These are phyloP conservation scores for Zaprionus davidi DNA, from an alignment of 1,140 invertebrate species.

Conservation along the genomic window DNA sequence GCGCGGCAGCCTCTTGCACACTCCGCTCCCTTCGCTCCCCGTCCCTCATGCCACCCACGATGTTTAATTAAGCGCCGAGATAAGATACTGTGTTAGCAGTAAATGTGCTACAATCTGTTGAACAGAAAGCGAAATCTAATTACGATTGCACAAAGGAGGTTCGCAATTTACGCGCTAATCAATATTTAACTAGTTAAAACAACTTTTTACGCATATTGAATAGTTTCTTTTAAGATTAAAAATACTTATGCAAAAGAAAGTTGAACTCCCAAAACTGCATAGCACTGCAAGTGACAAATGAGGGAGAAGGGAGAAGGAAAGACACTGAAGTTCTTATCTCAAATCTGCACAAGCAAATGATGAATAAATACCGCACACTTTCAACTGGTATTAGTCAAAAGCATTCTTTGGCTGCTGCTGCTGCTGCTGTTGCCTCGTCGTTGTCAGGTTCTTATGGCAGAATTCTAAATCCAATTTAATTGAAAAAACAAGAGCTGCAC, in stretches of 20 bases:
- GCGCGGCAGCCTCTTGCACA: constrained; percentile 19
- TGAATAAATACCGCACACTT: constrained; percentile 22
- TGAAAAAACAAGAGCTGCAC: constrained; percentile 56
- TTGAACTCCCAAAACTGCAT: neutral
- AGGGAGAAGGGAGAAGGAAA: too few species aligned
- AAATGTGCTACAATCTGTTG: constrained; percentile 66
- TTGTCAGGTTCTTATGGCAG: neutral
- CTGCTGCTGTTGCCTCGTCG: neutral
- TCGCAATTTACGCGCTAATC: constrained; percentile 37
- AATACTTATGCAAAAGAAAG: neutral
- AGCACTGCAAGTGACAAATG: neutral
- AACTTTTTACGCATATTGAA: constrained; percentile 19
- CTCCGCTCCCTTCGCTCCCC: neutral
- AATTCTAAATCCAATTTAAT: constrained; percentile 59
- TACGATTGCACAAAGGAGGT: constrained; percentile 47
- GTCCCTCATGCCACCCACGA: constrained; percentile 3
- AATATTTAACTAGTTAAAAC: constrained; percentile 42
- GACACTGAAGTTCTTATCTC: neutral
- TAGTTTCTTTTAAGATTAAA: neutral
- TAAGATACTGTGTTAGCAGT: constrained; percentile 65
- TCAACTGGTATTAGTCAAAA: neutral
- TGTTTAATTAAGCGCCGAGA: constrained; percentile 72
- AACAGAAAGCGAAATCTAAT: constrained; percentile 67
- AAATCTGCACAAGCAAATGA: neutral
- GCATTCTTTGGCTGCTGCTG: neutral